phyloP scores from a whole-genome alignment of 2,888 invertebrate genomes.

The Ischnura elegans region DNA sequence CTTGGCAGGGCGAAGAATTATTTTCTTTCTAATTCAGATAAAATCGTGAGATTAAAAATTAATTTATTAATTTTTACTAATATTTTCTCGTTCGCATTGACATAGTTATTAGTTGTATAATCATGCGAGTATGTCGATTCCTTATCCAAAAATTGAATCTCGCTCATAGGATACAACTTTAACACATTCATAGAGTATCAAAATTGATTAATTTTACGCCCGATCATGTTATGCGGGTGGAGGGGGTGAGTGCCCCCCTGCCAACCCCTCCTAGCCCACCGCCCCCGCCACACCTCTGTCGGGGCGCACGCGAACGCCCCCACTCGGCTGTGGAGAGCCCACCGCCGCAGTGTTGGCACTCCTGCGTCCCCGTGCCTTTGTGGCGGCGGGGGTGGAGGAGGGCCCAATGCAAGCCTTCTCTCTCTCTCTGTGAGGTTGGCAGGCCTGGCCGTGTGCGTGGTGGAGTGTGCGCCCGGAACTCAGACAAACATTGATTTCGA shows the following conservation, averaged over 20 bases:
- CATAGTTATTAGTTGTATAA: too few species aligned
- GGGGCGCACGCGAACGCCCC: background rate
- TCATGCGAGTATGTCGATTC: too few species aligned
- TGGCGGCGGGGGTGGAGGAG: background rate
- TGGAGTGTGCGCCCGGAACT: slow-evolving; percentile 64
- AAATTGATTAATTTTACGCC: too few species aligned
- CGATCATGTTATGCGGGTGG: background rate
- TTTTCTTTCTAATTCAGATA: too few species aligned
- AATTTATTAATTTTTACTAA: too few species aligned
- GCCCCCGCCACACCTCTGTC: background rate
- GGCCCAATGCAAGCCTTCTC: background rate
- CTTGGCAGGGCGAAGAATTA: too few species aligned
- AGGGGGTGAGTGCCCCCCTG: background rate
- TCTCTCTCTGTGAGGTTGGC: slow-evolving; percentile 43
- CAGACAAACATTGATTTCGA: slow-evolving; percentile 66
- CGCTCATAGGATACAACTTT: too few species aligned
- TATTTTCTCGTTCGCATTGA: too few species aligned
- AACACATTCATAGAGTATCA: too few species aligned
- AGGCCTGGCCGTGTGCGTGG: slow-evolving; percentile 49
- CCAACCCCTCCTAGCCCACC: background rate
- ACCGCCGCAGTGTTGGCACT: slow-evolving; percentile 26
- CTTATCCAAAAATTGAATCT: too few species aligned
- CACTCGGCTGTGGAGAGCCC: background rate
- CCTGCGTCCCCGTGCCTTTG: slow-evolving; percentile 41
- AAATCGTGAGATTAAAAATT: too few species aligned